Evolutionary conservation across 2,113 vertebrate species (phyloP), one percentile per base, ranked within the genome.

Genomic region (Strix aluco): DNA sequence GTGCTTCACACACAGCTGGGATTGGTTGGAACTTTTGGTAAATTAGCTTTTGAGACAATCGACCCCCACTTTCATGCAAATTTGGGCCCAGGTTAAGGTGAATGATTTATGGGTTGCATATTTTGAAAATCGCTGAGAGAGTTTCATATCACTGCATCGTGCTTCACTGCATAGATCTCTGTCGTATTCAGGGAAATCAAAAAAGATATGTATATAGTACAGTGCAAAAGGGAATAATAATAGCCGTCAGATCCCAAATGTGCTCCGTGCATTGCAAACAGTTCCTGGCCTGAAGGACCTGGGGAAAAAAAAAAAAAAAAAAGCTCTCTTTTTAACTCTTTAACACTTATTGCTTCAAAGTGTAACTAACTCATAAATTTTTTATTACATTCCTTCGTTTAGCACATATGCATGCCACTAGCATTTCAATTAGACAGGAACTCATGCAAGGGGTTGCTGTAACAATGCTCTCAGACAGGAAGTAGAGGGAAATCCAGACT

Each of bases 331-430:
- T 92, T 91, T 94, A 94, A 91, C 81, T 95, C 91, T 97, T 95
- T 95, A 94, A 74, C 81, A 90, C 90, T 69, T 74, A 59, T 59
- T 92, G 74, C 71, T 95, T 95, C 94, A 94, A 96, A 94, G 91
- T 77, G 40, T 61, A 96, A 87, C 62, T 86, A 49, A 90, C 61
- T 71, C 94, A 72, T 91, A 89, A 85, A 27, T 67, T 51, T 90
- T 96, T 96, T 91, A 96, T 66, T 19, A n/a, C 84, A 95, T 95
- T 94, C 91, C 51, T 91, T 80, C 22, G 1, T 94, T 95, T 80
- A 91, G 81, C 97, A 91, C 71, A 79, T 59, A 75, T 82, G 81
- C 81, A 34, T 77, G 77, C 86, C 92, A 61, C 80, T 71, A 57
- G 72, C 44, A 25, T 77, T 75, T 91, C 92, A 81, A 70, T 92